Conservation (phyloP, 1,140 invertebrate genomes). For the Helicoverpa armigera region DNA sequence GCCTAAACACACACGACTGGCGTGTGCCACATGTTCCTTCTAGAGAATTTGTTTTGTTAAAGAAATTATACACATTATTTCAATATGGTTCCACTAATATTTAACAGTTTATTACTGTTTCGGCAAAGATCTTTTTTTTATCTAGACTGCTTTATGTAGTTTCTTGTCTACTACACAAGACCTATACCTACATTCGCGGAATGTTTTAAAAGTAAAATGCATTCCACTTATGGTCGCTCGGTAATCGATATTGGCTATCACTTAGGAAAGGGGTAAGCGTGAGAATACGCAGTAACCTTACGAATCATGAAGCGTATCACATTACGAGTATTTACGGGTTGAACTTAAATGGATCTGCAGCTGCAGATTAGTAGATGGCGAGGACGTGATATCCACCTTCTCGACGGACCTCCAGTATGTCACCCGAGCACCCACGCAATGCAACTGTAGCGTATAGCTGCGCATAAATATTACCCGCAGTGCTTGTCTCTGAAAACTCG, state of each 20-base stretch:
- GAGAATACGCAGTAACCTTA: background rate
- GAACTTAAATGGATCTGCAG: background rate
- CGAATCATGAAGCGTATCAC: background rate
- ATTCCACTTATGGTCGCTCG: too few relatives aligned
- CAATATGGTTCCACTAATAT: background rate
- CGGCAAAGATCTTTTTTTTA: too few relatives aligned
- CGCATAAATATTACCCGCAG: slow-evolving; percentile 58
- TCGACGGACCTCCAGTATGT: slow-evolving; percentile 43
- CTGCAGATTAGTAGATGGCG: slow-evolving; percentile 36
- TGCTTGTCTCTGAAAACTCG: slow-evolving; percentile 63
- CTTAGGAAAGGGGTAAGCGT: background rate
- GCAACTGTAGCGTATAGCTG: slow-evolving; percentile 53
- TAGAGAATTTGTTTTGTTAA: slow-evolving; percentile 32
- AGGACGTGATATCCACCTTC: slow-evolving; percentile 48
- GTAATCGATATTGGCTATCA: too few relatives aligned
- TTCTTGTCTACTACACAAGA: background rate
- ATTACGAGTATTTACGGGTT: background rate
- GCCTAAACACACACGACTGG: slow-evolving; percentile 60
- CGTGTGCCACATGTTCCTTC: slow-evolving; percentile 50
- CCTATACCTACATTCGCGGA: too few relatives aligned
- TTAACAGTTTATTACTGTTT: background rate
- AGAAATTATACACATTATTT: background rate
- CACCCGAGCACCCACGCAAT: slow-evolving; percentile 59
- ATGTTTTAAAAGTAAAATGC: too few relatives aligned
- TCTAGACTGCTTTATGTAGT: too few relatives aligned